Percentiles rank a stretch among this genome's conserved stretches.
phyloP scores from a whole-genome alignment of 2,888 invertebrate genomes.

The Schrankia costaestrigalis region DNA sequence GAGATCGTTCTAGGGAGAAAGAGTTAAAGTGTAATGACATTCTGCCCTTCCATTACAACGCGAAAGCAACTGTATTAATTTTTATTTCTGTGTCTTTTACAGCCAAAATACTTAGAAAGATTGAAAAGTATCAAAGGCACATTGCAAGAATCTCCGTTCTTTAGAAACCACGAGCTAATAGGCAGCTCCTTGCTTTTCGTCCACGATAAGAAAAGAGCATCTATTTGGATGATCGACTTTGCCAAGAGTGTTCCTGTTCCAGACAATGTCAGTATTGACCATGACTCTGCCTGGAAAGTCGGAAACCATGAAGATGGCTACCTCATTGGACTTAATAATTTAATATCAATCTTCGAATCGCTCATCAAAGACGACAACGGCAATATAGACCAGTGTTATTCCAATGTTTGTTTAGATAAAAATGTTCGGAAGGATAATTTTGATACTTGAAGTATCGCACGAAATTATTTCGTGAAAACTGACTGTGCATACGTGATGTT shows the following conservation, averaged over 20 bases:
- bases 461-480: slow-evolving; percentile 40
- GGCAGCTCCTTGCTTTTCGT: slow-evolving; percentile 97
- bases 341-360: slow-evolving; percentile 90
- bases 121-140: slow-evolving; percentile 91
- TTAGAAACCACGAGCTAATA: slow-evolving; percentile 95
- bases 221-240: slow-evolving; percentile 98
- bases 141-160: slow-evolving; percentile 93
- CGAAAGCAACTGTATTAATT: neutral
- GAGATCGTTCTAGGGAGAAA: too few relatives aligned
- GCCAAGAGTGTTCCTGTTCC: slow-evolving; percentile 95
- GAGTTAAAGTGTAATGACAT: too few relatives aligned
- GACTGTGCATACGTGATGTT: slow-evolving; percentile 39
- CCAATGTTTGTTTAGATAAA: slow-evolving; percentile 55
- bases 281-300: slow-evolving; percentile 93
- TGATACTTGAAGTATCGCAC: slow-evolving; percentile 60
- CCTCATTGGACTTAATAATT: slow-evolving; percentile 93
- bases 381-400: slow-evolving; percentile 61
- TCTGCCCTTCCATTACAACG: too few relatives aligned
- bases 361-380: slow-evolving; percentile 75
- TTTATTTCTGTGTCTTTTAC: slow-evolving; percentile 46
- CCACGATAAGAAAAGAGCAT: slow-evolving; percentile 93
- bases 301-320: slow-evolving; percentile 99
- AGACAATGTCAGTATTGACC: slow-evolving; percentile 86
- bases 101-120: slow-evolving; percentile 92
- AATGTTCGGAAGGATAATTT: slow-evolving; percentile 63